Base-by-base conservation (phyloP, 30 jellyfish, hydroid and myxozoan genomes). In the Morbakka virulenta region DNA sequence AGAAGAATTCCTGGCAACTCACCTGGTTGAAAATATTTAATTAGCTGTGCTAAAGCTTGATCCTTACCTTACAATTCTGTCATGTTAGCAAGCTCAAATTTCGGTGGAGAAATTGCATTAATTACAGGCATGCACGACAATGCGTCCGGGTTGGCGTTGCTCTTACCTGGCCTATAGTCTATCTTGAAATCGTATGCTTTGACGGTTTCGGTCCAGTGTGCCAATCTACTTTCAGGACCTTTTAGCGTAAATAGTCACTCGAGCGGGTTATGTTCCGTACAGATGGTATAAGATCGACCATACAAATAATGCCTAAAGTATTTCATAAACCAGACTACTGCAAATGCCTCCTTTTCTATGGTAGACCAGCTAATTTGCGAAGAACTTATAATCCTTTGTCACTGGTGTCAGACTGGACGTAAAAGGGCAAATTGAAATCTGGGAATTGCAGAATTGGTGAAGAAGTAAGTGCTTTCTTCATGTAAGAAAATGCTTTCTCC, bases 91-190 rank as follows among this genome's bases (percentile, higher is more conserved):
- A 61, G 69, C 52, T 76, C 79, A 24, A 76, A 32, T 33, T 36
- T 41, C 21, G 87, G 87, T 61, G 78, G 64, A n/a, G 86, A 52
- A 74, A 52, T 74, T 2, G 79, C 87, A 14, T 63, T 61, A 24
- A 61, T 33, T 1, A 76, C 26, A 28, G 89, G 89, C 73, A 64
- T 63, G n/a, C 75, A 67, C n/a, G 94, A 82, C 28, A 82, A 32
- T 61, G 83, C 89, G 53, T 72, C 94, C 4, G 94, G 88, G 29
- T 71, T 74, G 1, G 74, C 83, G 64, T 72, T 71, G 67, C 64
- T 11, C 1, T n/a, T 20, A 6, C 93, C 93, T 28, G 93, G 88
- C 50, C 86, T 72, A 50, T 81, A 62, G 30, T 67, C 84, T 32
- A n/a, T n/a, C n/a, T n/a, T n/a, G n/a, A n/a, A n/a, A n/a, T n/a